A percentile compares a stretch with the other conserved stretches of the same genome.
Evolutionary conservation across 1,140 invertebrate species (phyloP).

Genomic region (Neodiprion lecontei): DNA sequence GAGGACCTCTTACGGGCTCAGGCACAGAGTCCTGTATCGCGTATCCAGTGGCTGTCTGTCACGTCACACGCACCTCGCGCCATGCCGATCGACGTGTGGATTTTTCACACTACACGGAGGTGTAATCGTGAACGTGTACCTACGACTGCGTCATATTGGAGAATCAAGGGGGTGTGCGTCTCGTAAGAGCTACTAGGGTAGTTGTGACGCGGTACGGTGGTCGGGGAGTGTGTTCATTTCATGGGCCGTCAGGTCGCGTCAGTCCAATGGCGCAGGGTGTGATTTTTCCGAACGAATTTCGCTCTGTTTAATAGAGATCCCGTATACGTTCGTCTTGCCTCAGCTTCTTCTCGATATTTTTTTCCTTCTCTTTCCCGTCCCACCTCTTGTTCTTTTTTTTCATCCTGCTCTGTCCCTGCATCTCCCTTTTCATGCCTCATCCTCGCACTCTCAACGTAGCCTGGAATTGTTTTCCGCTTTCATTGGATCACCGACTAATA

Average conservation of each 20-base stretch:
- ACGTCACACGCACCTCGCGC: not conserved
- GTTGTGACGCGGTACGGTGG: not conserved
- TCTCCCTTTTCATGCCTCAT: constrained; percentile 1
- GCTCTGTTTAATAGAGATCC: constrained; percentile 56
- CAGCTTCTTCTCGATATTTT: constrained; percentile 2
- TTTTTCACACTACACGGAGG: too few species aligned
- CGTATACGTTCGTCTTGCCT: not conserved
- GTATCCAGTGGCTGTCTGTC: not conserved
- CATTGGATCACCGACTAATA: constrained; percentile 35
- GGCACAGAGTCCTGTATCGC: not conserved
- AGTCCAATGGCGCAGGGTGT: constrained; percentile 49
- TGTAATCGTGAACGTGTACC: not conserved
- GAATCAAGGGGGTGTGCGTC: too few species aligned
- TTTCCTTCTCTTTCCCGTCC: constrained; percentile 4
- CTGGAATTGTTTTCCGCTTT: constrained; percentile 34
- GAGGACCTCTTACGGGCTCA: too few species aligned
- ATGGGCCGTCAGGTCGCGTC: constrained; percentile 56
- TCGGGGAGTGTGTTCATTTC: constrained; percentile 54
- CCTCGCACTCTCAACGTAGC: not conserved
- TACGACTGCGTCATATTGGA: not conserved
- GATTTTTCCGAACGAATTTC: constrained; percentile 54
- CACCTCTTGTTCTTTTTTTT: constrained; percentile 14
- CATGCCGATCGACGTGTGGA: too few species aligned
- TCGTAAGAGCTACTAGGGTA: too few species aligned
- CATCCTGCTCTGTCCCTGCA: not conserved